Conservation (phyloP, 2,113 vertebrate species). For the Boleophthalmus pectinirostris region DNA sequence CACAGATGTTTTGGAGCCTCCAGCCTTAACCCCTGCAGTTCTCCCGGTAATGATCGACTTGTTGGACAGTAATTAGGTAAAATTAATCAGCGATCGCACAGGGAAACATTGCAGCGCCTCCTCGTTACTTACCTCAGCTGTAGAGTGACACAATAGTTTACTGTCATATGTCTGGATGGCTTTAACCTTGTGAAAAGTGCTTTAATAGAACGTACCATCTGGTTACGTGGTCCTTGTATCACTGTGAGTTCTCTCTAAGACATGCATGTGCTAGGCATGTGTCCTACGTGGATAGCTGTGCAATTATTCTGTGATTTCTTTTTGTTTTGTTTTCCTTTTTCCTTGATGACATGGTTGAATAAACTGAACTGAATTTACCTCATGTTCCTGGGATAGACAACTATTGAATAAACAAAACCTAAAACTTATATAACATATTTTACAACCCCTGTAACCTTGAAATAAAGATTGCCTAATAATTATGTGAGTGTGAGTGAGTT, state of each 20-base stretch:
- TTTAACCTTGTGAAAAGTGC: slow-evolving; percentile 21
- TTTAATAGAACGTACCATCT: background rate
- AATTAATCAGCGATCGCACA: slow-evolving; percentile 55
- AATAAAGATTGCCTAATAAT: background rate
- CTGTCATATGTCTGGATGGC: slow-evolving; percentile 9
- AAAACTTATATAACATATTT: background rate
- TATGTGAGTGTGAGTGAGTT: too few relatives aligned
- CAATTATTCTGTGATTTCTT: background rate
- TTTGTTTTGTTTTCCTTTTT: too few relatives aligned
- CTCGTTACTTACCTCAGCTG: slow-evolving; percentile 19
- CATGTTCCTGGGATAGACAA: background rate
- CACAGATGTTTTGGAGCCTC: slow-evolving; percentile 26
- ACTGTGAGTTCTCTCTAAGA: background rate
- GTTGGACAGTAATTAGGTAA: slow-evolving; percentile 61
- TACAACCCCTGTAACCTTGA: background rate
- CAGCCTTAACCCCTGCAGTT: slow-evolving; percentile 26
- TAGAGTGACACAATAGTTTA: slow-evolving; percentile 8
- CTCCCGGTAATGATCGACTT: slow-evolving; percentile 44
- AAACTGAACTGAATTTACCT: too few relatives aligned
- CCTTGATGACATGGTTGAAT: too few relatives aligned
- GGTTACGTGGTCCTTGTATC: background rate
- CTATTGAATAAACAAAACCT: background rate
- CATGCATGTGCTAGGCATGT: background rate
- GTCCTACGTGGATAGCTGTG: background rate
- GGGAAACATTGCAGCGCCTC: slow-evolving; percentile 12